A percentile compares a stretch with the other conserved stretches of the same genome.
phyloP scores from a whole-genome alignment of 2,888 invertebrate genomes.

The Vannuccia rotundouncinata region DNA sequence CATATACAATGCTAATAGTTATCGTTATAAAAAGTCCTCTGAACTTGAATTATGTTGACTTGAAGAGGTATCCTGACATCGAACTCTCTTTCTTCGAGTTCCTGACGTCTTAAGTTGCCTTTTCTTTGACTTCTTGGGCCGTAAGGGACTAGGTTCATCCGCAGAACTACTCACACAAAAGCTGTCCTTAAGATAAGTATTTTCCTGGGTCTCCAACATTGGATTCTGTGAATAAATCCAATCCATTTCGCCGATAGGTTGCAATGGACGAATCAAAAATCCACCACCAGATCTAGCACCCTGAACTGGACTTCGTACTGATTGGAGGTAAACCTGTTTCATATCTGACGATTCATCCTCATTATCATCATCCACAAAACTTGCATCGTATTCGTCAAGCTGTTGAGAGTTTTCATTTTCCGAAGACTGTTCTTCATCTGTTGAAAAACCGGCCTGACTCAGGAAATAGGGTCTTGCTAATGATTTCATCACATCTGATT shows the following conservation, averaged over 20 bases:
- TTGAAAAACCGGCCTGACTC: not conserved
- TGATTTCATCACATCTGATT: not conserved
- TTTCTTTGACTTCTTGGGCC: not conserved
- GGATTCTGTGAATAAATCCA: constrained; percentile 1
- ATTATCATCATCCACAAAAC: constrained; percentile 23
- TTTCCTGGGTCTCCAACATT: not conserved
- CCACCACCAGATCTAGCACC: not conserved
- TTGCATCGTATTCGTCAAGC: not conserved
- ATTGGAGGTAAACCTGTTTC: constrained; percentile 27
- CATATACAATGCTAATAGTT: no score
- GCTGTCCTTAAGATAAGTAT: not conserved
- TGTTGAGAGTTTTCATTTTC: not conserved
- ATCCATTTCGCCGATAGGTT: not conserved
- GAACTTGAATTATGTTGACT: constrained; percentile 15
- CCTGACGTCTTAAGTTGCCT: not conserved
- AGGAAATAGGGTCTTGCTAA: not conserved
- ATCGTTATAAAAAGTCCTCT: not conserved
- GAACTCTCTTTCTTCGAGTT: not conserved
- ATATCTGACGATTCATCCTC: not conserved
- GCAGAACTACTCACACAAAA: constrained; percentile 16
- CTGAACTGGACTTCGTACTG: constrained; percentile 9
- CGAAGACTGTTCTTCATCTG: not conserved
- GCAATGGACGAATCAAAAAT: not conserved
- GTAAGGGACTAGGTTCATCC: not conserved
- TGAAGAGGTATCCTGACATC: not conserved